These are phyloP conservation scores for Dreissena rostriformis DNA, from an alignment of 1,140 invertebrate genomes.

Conservation along the genomic window DNA sequence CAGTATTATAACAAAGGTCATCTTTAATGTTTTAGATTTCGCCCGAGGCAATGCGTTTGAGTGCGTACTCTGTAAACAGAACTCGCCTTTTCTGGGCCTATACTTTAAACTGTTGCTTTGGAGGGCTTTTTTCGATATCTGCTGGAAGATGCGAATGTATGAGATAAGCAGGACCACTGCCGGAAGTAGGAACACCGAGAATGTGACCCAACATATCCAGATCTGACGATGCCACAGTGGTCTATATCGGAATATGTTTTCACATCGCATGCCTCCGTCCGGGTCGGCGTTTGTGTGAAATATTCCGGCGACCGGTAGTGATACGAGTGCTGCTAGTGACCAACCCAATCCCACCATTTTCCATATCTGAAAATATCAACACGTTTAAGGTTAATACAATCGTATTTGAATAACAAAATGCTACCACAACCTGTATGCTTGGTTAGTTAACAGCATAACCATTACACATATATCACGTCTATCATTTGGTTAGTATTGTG, in stretches of 20 bases:
- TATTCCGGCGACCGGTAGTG: too few species aligned
- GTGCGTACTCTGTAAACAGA: conserved; percentile 76
- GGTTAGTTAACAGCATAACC: too few species aligned
- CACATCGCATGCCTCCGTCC: conserved; percentile 74
- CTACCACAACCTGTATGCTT: too few species aligned
- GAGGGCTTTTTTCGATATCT: conserved; percentile 74
- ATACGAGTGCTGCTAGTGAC: too few species aligned
- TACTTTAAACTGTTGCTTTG: too few species aligned
- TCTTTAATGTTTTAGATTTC: conserved; percentile 80
- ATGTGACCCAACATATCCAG: conserved; percentile 72
- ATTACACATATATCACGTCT: too few species aligned
- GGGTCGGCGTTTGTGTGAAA: conserved; percentile 67
- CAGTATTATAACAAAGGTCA: conserved; percentile 79
- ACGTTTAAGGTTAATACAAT: not conserved
- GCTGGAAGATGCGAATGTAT: conserved; percentile 78
- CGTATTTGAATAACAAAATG: too few species aligned
- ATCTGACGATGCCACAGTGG: too few species aligned
- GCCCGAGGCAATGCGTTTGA: conserved; percentile 78
- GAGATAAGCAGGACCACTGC: conserved; percentile 73
- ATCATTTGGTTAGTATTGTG: too few species aligned
- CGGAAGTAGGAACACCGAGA: conserved; percentile 77
- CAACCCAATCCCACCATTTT: conserved; percentile 74
- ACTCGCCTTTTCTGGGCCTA: too few species aligned
- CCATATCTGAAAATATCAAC: conserved; percentile 70
- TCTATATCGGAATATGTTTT: too few species aligned